Base-by-base conservation (phyloP, 2,888 invertebrate genomes). In the Entomobrya proxima region DNA sequence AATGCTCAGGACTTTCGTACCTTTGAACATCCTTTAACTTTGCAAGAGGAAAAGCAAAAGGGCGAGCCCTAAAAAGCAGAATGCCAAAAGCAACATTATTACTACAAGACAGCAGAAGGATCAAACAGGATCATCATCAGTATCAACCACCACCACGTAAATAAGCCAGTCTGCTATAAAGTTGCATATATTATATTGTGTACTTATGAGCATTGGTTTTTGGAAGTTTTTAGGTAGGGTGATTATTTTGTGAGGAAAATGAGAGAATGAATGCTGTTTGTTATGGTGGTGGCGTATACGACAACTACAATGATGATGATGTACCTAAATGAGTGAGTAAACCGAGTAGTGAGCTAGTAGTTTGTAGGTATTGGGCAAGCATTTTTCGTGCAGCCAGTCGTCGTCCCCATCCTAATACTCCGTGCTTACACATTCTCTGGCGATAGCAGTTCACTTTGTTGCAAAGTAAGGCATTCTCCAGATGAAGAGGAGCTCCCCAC, bases 281-380 rank as follows among this genome's bases (percentile, higher is more conserved):
- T 30, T 72, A n/a, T 47, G 47, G 27, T 72, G 44, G 72, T 27
- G 11, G 64, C 24, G 40, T 47, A 15, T 47, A n/a, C n/a, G 27
- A 47, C 1, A 24, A 32, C 11, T 9, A 30, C 35, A 27, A 72
- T 15, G 35, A 24, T 40, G 72, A 72, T 24, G 52, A 75, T 75
- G 47, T 72, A 72, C 72, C 72, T 47, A 72, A 72, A 72, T 72
- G 44, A 72, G 72, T 72, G 72, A 72, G 47, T 72, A 47, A 72
- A 72, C 30, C 72, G 18, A 72, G 72, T 72, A 72, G 72, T 72
- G 44, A 72, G 44, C 24, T 27, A 0, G 15, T 21, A 30, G 2
- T 72, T 27, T 72, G 72, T 72, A 72, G 72, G 72, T 72, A 72
- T 72, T 72, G n/a, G n/a, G n/a, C n/a, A 72, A 72, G 72, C 13